Evolutionary conservation across 1,140 invertebrate species (phyloP).

Genomic region (Ceratina japonica): DNA sequence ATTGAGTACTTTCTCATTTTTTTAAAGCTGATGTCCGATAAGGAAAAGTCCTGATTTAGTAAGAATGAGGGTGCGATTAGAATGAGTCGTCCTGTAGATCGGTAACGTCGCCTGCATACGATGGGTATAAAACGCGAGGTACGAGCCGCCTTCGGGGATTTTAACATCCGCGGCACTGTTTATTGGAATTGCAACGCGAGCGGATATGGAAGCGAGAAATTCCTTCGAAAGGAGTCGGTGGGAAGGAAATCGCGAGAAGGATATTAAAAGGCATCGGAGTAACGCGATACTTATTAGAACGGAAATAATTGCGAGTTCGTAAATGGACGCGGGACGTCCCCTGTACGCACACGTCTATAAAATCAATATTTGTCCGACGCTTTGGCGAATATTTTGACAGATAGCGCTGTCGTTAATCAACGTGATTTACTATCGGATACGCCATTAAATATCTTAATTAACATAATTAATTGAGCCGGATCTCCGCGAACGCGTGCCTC

Average conservation of each 20-base stretch:
- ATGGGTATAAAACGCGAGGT: not conserved
- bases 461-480: constrained; percentile 13
- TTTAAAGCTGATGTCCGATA: no score
- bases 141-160: constrained; percentile 18
- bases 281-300: not conserved
- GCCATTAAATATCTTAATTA: constrained; percentile 27
- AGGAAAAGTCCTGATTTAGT: no score
- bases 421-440: constrained; percentile 16
- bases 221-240: not conserved
- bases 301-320: not conserved
- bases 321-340: not conserved
- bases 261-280: not conserved
- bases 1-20: no score
- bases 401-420: constrained; percentile 1
- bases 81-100: not conserved
- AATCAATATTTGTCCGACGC: not conserved
- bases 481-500: not conserved
- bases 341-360: no score
- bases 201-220: constrained; percentile 13
- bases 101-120: not conserved
- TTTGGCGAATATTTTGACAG: not conserved
- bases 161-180: constrained; percentile 23
- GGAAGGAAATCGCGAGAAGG: not conserved
- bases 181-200: constrained; percentile 23
- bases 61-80: no score